A percentile compares a stretch with the other conserved stretches of the same genome.
These are phyloP conservation scores for Pangasius mekongensis DNA, from an alignment of 2,797 vertebrate species.

Conservation along the genomic window DNA sequence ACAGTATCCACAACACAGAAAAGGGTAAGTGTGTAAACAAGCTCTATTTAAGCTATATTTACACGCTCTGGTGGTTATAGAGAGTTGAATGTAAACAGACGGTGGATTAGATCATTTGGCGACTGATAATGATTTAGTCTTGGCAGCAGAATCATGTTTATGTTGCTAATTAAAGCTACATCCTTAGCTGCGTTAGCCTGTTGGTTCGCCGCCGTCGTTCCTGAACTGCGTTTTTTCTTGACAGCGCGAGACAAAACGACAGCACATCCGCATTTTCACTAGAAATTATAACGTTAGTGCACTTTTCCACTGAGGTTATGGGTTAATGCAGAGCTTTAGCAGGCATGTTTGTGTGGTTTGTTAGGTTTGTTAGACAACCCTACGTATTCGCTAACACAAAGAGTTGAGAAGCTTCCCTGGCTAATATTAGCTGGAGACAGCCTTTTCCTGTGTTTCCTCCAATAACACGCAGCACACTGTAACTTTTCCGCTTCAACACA, in stretches of 20 bases:
- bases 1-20: constrained; percentile 66
- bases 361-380: not conserved
- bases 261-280: not conserved
- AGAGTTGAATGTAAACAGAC: not conserved
- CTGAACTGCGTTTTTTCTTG: constrained; percentile 35
- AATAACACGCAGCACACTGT: not conserved
- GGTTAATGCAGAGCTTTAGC: not conserved
- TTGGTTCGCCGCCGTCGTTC: constrained; percentile 39
- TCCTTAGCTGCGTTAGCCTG: constrained; percentile 23
- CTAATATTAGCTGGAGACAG: constrained; percentile 41
- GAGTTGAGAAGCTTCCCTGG: constrained; percentile 39
- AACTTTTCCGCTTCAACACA: not conserved
- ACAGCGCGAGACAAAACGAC: constrained; percentile 49
- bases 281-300: not conserved
- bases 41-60: constrained; percentile 29
- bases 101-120: not conserved
- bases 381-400: constrained; percentile 37
- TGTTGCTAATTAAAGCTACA: constrained; percentile 3
- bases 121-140: not conserved
- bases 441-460: too few species aligned
- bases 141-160: not conserved
- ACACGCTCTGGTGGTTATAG: not conserved
- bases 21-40: constrained; percentile 76
- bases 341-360: not conserved
- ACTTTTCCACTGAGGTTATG: not conserved